Base-by-base conservation (phyloP, 2,888 invertebrate genomes). In the Drosophila crucigera region DNA sequence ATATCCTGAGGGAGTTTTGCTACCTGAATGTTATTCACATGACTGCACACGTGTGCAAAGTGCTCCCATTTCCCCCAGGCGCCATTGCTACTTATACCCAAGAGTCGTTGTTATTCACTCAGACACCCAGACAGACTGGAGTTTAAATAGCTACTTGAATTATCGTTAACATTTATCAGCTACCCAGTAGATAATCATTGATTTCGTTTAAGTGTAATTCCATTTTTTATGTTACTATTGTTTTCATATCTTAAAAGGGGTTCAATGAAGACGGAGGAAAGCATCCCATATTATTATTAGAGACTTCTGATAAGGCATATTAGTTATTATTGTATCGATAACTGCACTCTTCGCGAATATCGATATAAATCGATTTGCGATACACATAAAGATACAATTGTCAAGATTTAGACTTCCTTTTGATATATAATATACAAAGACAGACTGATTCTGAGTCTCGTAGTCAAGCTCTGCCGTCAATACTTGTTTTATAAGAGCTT, bases 41-140 rank as follows among this genome's bases (percentile, higher is more conserved):
- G 58, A 52, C 54, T 55, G 66, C 49, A 33, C 73, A 73, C 65
- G 65, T 72, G 72, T 59, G 53, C 33, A 53, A 63, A 63, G 71
- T 53, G 72, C 52, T 39, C 9, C 49, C 39, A 33, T 50, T 33
- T 7, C 7, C 19, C 47, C 14, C 76, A 54, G 68, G 43, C n/a
- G 14, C 25, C 11, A 6, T 6, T 9, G 39, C 56, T 39, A 14
- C 55, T 28, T 41, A 59, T 35, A 37, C 19, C 6, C n/a, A 28
- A 16, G 39, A n/a, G 28, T 11, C 37, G 14, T 22, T 47, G 55
- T 41, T n/a, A 14, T 6, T 43, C 14, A 47, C 7, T 16, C 22
- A 47, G 47, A n/a, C n/a, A 4, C 6, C 9, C 31, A 31, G 31
- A 31, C 35, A 52, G 22, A 47, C 55, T 54, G n/a, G 25, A 37